These are phyloP conservation scores for Caligus rogercresseyi DNA, from an alignment of 1,140 invertebrate species.

Conservation along the genomic window DNA sequence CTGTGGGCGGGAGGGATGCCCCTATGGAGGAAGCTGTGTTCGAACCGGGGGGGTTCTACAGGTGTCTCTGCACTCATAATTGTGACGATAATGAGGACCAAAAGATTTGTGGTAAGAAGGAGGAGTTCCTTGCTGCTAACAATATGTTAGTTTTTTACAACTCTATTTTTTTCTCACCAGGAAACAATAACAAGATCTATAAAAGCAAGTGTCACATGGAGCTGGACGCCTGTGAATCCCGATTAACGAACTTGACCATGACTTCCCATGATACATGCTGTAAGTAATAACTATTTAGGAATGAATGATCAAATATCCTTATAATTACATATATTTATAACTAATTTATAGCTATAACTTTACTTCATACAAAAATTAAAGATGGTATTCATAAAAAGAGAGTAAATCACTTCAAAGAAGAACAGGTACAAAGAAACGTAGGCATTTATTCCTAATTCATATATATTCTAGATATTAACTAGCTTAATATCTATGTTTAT, in stretches of 20 bases:
- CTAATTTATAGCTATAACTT: background rate
- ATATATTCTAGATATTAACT: too few relatives aligned
- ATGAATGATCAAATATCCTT: slow-evolving; percentile 24
- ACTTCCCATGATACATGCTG: background rate
- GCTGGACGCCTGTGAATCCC: background rate
- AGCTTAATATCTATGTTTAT: too few relatives aligned
- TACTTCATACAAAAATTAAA: too few relatives aligned
- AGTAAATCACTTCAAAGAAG: too few relatives aligned
- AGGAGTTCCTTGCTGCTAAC: too few relatives aligned
- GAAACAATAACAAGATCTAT: background rate
- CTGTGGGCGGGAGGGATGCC: slow-evolving; percentile 4
- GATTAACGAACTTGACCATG: background rate
- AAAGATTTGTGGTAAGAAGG: background rate
- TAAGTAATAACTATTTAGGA: too few relatives aligned
- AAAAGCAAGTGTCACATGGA: background rate
- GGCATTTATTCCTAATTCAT: too few relatives aligned
- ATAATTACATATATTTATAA: background rate
- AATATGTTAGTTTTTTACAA: background rate
- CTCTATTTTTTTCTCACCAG: background rate
- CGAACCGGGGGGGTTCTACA: background rate
- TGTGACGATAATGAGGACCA: background rate
- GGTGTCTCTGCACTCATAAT: background rate
- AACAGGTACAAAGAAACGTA: too few relatives aligned
- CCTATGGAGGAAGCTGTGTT: slow-evolving; percentile 5
- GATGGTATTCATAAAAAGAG: too few relatives aligned